Percentiles rank a stretch among this genome's conserved stretches.
Conservation (phyloP, 2,797 vertebrate genomes). For the Chloroceryle amazona region DNA sequence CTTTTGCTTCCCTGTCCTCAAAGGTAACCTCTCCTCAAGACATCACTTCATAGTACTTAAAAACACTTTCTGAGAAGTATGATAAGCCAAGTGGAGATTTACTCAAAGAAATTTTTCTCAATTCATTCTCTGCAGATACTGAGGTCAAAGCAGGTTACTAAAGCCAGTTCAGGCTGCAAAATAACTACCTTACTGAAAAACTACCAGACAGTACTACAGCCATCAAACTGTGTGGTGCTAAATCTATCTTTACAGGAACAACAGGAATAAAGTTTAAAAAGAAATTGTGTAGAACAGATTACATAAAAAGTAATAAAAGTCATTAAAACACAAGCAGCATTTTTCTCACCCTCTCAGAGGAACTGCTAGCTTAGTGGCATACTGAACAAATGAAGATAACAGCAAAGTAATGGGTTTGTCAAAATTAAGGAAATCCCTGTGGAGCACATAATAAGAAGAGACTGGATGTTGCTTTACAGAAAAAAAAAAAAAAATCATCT, state of each 20-base stretch:
- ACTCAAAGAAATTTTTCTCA: background rate
- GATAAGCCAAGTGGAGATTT: background rate
- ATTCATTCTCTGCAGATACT: background rate
- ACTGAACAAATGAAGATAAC: background rate
- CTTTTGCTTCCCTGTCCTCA: background rate
- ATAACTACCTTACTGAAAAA: background rate
- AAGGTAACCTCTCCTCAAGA: background rate
- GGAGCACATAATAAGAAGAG: background rate
- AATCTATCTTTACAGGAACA: background rate
- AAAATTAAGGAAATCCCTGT: conserved; percentile 12
- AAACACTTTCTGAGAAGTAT: background rate
- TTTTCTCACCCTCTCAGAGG: background rate
- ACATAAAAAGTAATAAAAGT: background rate
- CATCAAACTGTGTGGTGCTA: background rate
- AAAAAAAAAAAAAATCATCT: conserved; percentile 13
- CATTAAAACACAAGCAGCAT: background rate
- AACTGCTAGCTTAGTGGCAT: background rate
- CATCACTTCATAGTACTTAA: background rate
- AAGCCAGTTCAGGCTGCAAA: background rate
- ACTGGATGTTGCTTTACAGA: background rate
- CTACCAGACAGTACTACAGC: background rate
- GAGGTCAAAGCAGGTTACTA: background rate
- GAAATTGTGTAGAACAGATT: background rate
- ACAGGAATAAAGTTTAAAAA: background rate
- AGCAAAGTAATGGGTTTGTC: background rate